phyloP scores from a whole-genome alignment of 2,113 vertebrate genomes.

The Recurvirostra avosetta region DNA sequence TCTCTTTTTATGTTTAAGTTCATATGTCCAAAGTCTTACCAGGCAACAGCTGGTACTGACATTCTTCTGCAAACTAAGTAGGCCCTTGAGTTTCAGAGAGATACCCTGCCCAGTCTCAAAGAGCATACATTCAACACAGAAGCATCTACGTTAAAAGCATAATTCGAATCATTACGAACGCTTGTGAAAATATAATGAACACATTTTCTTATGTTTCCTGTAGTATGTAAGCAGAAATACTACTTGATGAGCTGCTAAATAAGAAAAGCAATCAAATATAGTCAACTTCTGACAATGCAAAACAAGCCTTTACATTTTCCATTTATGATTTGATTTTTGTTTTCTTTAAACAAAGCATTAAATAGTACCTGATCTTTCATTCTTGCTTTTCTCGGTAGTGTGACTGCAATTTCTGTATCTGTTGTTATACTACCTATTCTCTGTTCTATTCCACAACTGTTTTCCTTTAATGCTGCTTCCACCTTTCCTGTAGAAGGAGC shows the following conservation, averaged over 20 bases:
- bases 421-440: slow-evolving; percentile 75
- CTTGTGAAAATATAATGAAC: background rate
- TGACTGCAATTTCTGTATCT: slow-evolving; percentile 78
- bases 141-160: background rate
- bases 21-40: background rate
- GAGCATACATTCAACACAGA: background rate
- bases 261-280: background rate
- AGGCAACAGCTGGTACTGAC: background rate
- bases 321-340: background rate
- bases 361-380: slow-evolving; percentile 91
- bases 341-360: slow-evolving; percentile 50
- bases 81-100: background rate
- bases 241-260: background rate
- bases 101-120: background rate
- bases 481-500: slow-evolving; percentile 87
- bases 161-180: background rate
- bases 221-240: background rate
- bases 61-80: background rate
- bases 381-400: slow-evolving; percentile 82
- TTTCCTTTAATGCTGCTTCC: slow-evolving; percentile 88
- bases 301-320: slow-evolving; percentile 30
- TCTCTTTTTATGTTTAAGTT: background rate
- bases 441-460: slow-evolving; percentile 77
- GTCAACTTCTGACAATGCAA: background rate
- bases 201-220: background rate